phyloP scores from a whole-genome alignment of 2,797 vertebrate species.

The Sebastolobus alascanus region DNA sequence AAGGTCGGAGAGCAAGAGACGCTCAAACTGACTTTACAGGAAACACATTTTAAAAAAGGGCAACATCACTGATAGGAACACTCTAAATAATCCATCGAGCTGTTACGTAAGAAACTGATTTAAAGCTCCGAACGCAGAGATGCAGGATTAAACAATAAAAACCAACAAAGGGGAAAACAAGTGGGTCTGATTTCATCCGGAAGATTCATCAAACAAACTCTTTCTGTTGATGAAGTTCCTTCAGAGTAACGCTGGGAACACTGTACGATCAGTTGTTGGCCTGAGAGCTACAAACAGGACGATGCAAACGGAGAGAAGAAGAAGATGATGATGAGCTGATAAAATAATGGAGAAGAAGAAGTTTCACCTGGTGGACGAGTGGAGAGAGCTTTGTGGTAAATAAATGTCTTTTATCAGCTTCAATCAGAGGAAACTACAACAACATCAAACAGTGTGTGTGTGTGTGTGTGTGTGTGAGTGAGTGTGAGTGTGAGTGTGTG shows the following conservation, averaged over 20 bases:
- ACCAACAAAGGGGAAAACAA: background rate
- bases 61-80: background rate
- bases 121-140: constrained; percentile 2
- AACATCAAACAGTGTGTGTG: constrained; percentile 8
- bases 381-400: background rate
- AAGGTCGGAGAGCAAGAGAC: background rate
- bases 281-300: background rate
- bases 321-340: constrained; percentile 12
- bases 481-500: constrained; percentile 11
- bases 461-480: constrained; percentile 4
- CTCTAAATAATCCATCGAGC: constrained; percentile 14
- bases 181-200: constrained; percentile 3
- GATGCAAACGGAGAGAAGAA: constrained; percentile 54
- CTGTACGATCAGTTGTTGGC: too few relatives aligned
- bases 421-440: constrained; percentile 2
- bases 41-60: constrained; percentile 4
- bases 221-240: too few relatives aligned
- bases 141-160: background rate
- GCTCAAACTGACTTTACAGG: constrained; percentile 27
- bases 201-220: background rate
- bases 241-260: too few relatives aligned
- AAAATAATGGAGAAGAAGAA: background rate
- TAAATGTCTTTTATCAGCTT: background rate
- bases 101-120: constrained; percentile 19
- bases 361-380: background rate